Percentiles rank a stretch among this genome's conserved stretches.
phyloP scores from a whole-genome alignment of 2,113 vertebrate genomes.

The Jaculus jaculus region DNA sequence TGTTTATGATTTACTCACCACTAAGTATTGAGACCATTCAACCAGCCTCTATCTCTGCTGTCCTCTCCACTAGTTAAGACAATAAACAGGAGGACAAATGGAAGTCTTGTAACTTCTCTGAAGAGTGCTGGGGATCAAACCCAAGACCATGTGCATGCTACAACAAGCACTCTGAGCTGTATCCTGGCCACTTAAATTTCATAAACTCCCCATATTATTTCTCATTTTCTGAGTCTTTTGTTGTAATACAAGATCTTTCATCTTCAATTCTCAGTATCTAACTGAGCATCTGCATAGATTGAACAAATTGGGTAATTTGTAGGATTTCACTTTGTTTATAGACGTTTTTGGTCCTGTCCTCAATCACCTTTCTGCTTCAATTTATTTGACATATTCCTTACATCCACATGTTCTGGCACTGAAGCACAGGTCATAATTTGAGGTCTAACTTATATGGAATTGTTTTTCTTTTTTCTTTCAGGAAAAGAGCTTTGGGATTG shows the following conservation, averaged over 20 bases:
- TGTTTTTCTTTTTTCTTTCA: conserved; percentile 62
- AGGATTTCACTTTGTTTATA: neutral
- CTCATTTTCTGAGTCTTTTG: neutral
- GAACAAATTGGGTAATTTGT: neutral
- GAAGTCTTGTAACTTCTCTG: neutral
- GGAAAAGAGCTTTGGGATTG: conserved; percentile 85
- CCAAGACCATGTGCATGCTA: neutral
- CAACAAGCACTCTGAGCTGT: neutral
- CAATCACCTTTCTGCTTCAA: neutral
- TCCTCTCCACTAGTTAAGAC: neutral
- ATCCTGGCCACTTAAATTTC: neutral
- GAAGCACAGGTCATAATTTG: conserved; percentile 11
- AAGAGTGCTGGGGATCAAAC: neutral
- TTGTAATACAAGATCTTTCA: neutral
- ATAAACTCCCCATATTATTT: conserved; percentile 7
- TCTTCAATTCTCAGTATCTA: neutral
- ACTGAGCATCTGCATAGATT: neutral
- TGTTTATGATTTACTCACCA: neutral
- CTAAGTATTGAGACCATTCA: neutral
- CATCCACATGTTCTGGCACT: neutral
- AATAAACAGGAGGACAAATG: neutral
- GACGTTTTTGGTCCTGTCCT: neutral
- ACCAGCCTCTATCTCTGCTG: neutral
- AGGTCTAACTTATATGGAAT: conserved; percentile 11
- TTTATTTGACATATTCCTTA: conserved; percentile 8